Evolutionary conservation across 2,113 vertebrate genomes (phyloP).

Genomic region (Sebastes fasciatus): DNA sequence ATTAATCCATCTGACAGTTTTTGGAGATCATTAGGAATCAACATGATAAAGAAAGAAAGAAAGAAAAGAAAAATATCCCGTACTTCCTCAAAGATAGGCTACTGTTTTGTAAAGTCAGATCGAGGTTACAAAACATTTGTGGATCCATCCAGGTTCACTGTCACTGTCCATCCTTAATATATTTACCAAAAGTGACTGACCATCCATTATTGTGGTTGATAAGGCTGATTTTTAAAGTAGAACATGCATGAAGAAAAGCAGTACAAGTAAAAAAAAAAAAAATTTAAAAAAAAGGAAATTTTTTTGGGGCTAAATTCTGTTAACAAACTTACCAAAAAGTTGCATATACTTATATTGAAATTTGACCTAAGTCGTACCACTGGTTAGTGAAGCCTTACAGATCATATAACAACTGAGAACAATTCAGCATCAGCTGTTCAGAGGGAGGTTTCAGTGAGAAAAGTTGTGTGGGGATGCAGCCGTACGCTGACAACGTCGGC

Average conservation of each 20-base stretch:
- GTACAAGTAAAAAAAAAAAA: too few relatives aligned
- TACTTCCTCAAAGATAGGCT: too few relatives aligned
- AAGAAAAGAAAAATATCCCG: too few relatives aligned
- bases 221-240: too few relatives aligned
- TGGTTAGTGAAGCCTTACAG: background rate
- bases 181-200: background rate
- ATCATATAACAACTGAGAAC: background rate
- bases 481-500: background rate
- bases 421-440: background rate
- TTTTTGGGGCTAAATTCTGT: background rate
- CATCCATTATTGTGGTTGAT: background rate
- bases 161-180: background rate
- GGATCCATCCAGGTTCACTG: background rate
- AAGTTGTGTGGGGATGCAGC: background rate
- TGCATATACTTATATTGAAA: background rate
- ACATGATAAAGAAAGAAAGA: too few relatives aligned
- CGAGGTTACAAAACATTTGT: background rate
- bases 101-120: background rate
- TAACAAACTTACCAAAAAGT: background rate
- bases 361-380: background rate
- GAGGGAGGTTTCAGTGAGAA: background rate
- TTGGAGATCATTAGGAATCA: too few relatives aligned
- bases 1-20: too few relatives aligned
- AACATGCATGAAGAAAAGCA: too few relatives aligned
- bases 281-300: too few relatives aligned